Evolutionary conservation across 2,888 invertebrate genomes (phyloP).

Genomic region (Idaea dimidiata): DNA sequence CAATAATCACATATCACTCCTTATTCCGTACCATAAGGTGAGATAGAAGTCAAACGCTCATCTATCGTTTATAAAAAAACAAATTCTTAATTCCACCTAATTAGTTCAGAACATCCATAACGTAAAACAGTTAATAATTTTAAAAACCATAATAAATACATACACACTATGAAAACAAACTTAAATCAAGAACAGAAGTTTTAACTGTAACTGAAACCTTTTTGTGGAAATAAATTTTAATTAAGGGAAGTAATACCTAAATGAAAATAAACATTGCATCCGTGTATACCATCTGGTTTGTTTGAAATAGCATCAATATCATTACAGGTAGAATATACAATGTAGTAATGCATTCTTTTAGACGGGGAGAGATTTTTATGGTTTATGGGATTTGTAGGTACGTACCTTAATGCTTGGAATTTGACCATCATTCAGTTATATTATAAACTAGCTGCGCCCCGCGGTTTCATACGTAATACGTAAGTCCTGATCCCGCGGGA

Average conservation of each 20-base stretch:
- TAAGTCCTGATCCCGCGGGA: too few relatives aligned
- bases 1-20: too few relatives aligned
- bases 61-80: too few relatives aligned
- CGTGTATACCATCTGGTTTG: constrained; percentile 1
- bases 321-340: background rate
- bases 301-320: background rate
- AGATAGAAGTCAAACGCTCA: too few relatives aligned
- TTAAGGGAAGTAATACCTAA: background rate
- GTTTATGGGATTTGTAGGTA: background rate
- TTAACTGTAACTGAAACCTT: constrained; percentile 1
- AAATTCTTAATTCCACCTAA: background rate
- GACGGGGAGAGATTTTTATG: constrained; percentile 1
- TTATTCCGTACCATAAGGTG: too few relatives aligned
- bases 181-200: background rate
- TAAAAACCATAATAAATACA: background rate
- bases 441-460: too few relatives aligned
- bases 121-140: background rate
- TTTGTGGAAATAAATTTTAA: background rate
- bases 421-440: too few relatives aligned
- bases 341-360: background rate
- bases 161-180: background rate
- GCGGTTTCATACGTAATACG: too few relatives aligned
- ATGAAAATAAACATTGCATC: background rate
- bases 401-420: background rate
- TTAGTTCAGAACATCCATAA: background rate